A percentile compares a stretch with the other conserved stretches of the same genome.
Evolutionary conservation across 2,888 invertebrate genomes (phyloP).

Genomic region (Hyppa rectilinea): DNA sequence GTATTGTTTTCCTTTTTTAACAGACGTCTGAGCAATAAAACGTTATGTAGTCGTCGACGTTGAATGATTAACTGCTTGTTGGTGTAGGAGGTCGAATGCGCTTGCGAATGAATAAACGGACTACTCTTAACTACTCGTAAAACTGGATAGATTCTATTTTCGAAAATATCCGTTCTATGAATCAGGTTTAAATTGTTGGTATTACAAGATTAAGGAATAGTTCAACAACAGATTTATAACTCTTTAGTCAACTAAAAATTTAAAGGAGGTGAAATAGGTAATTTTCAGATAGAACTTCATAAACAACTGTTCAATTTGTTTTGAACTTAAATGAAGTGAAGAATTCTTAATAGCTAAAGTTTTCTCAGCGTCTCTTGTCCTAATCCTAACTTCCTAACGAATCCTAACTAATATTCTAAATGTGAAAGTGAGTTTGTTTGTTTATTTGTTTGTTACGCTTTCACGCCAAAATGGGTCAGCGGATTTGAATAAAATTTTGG

Average conservation of each 20-base stretch:
- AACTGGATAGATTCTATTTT: slow-evolving; percentile 67
- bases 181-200: slow-evolving; percentile 18
- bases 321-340: slow-evolving; percentile 35
- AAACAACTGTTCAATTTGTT: slow-evolving; percentile 22
- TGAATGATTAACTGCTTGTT: slow-evolving; percentile 76
- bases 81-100: slow-evolving; percentile 68
- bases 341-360: slow-evolving; percentile 17
- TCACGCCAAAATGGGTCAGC: no score
- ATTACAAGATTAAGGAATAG: slow-evolving; percentile 4
- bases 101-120: slow-evolving; percentile 68
- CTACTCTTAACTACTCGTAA: slow-evolving; percentile 70
- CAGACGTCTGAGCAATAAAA: slow-evolving; percentile 75
- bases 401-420: no score
- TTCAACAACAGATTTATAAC: background rate
- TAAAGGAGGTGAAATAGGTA: background rate
- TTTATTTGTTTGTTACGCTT: no score
- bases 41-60: slow-evolving; percentile 70
- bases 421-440: no score
- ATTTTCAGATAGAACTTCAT: slow-evolving; percentile 12
- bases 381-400: no score
- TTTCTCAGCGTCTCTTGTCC: slow-evolving; percentile 1
- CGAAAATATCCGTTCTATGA: slow-evolving; percentile 48
- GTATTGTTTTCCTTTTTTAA: slow-evolving; percentile 73
- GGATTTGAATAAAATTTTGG: no score
- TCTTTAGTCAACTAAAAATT: slow-evolving; percentile 3